Base-by-base conservation (phyloP, 1,140 invertebrate species). In the Chironomus tepperi region DNA sequence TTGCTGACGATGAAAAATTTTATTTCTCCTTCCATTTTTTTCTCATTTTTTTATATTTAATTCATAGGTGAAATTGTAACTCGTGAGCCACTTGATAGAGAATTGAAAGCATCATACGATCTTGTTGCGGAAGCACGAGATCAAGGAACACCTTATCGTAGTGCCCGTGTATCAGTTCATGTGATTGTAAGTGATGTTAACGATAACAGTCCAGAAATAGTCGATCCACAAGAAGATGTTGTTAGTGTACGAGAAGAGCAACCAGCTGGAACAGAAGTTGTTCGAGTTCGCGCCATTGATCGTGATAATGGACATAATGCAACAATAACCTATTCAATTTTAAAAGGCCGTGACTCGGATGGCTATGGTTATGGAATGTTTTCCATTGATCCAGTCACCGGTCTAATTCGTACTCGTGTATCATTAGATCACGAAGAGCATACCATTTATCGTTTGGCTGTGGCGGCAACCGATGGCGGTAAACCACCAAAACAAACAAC, bases 361-460 rank as follows among this genome's bases (percentile, higher is more conserved):
- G 93, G 92, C 21, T 89, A 89, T 79, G 47, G 47, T 57, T 57
- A 57, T 70, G 89, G 90, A 10, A 88, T 92, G 18, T 98, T 97
- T 83, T 89, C 88, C 75, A 93, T 97, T 77, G 92, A 97, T 83
- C 87, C 92, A 10, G 87, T 88, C 72, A 92, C 90, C 34, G 97
- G 97, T 42, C 87, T 94, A 77, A 93, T 98, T 75, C 89, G 90
- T 80, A 98, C 96, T 34, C 91, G 89, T 79, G 89, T 89, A 78
- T 88, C 93, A 65, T 84, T 98, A 74, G 95, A 97, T 84, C 94
- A 96, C 79, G 96, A 97, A 82, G 93, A 94, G 79, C 89, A 91
- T 77, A 90, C 91, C 74, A 89, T 94, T 75, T 98, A 97, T 84
- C 85, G 89, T 57, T 83, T 98, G 75, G 91, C 89, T 21, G 90